A percentile compares a stretch with the other conserved stretches of the same genome.
These are phyloP conservation scores for Isichthys henryi DNA, from an alignment of 2,113 vertebrate genomes.

Conservation along the genomic window DNA sequence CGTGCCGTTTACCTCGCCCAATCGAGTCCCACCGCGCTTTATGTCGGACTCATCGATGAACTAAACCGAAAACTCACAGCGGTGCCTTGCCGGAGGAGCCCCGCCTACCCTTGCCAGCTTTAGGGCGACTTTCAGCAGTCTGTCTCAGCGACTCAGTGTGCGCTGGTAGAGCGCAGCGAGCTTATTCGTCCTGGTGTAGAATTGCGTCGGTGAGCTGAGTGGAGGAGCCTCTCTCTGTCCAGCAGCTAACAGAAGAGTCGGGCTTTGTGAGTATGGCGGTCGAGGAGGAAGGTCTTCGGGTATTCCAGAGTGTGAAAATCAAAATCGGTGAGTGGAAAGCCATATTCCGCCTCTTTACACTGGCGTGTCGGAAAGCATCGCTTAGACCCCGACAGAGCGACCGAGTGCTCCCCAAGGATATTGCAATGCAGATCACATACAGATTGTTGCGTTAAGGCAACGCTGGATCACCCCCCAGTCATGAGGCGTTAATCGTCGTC, in stretches of 20 bases:
- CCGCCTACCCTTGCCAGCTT: constrained; percentile 12
- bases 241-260: constrained; percentile 36
- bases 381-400: neutral
- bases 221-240: constrained; percentile 40
- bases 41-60: constrained; percentile 7
- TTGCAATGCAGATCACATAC: constrained; percentile 55
- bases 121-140: constrained; percentile 32
- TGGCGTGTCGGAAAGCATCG: constrained; percentile 27
- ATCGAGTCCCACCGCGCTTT: constrained; percentile 1
- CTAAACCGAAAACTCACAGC: neutral
- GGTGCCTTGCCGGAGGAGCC: constrained; percentile 15
- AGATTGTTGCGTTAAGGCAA: constrained; percentile 7
- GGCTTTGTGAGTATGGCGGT: constrained; percentile 74
- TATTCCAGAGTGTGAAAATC: constrained; percentile 94
- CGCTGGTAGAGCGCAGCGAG: constrained; percentile 41
- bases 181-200: constrained; percentile 53
- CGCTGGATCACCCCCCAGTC: neutral
- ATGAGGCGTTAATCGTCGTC: neutral
- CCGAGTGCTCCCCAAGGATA: constrained; percentile 33
- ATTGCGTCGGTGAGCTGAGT: constrained; percentile 43
- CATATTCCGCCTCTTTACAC: constrained; percentile 34
- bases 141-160: constrained; percentile 32
- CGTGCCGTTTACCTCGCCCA: neutral
- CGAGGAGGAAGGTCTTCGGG: constrained; percentile 88
- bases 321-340: constrained; percentile 76